Evolutionary conservation across 2,113 vertebrate species (phyloP).

Genomic region (Diadophis punctatus): DNA sequence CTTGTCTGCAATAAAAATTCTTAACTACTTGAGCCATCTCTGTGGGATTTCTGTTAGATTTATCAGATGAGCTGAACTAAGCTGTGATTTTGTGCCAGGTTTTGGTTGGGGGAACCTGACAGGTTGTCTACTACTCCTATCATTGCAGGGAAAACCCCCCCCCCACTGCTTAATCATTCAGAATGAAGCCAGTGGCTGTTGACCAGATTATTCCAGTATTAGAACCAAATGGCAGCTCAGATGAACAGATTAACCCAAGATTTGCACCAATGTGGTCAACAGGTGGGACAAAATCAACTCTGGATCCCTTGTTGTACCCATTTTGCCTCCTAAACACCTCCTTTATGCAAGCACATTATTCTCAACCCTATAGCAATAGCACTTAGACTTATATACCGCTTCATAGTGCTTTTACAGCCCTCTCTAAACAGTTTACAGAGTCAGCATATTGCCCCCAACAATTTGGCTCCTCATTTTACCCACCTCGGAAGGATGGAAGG

Average conservation of each 20-base stretch:
- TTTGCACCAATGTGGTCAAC: neutral
- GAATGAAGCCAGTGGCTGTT: neutral
- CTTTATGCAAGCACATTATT: neutral
- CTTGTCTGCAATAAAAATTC: neutral
- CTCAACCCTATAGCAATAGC: neutral
- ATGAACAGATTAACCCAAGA: neutral
- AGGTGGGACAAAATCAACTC: neutral
- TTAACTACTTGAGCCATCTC: neutral
- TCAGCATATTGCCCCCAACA: too few relatives aligned
- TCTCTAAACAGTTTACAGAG: too few relatives aligned
- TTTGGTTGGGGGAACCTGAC: neutral
- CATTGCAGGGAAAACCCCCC: neutral
- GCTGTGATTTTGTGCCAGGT: neutral
- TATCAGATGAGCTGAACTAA: neutral
- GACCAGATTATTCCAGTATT: neutral
- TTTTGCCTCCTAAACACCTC: neutral
- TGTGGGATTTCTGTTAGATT: neutral
- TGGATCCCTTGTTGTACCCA: neutral
- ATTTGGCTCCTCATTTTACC: too few relatives aligned
- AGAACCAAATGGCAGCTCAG: neutral
- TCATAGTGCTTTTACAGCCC: too few relatives aligned
- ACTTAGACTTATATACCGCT: too few relatives aligned
- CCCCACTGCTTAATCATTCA: neutral
- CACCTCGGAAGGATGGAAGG: too few relatives aligned
- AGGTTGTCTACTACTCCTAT: neutral